Percentiles rank a stretch among this genome's conserved stretches.
Conservation (phyloP, 2,797 vertebrate genomes). For the Lophius americanus region DNA sequence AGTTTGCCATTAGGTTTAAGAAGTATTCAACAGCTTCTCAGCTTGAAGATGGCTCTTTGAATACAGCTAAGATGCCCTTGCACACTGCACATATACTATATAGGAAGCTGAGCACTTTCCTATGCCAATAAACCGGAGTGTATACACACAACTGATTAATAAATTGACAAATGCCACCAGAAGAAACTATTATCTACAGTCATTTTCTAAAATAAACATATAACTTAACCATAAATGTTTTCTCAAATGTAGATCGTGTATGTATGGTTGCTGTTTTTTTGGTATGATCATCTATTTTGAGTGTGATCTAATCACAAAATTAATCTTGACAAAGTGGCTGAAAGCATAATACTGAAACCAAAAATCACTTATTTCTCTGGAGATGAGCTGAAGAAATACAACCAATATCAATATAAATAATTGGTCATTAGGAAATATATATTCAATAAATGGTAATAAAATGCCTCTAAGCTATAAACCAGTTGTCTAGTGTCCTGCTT, state of each 20-base stretch:
- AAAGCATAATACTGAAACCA: background rate
- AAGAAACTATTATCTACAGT: too few relatives aligned
- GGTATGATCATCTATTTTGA: background rate
- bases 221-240: background rate
- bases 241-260: background rate
- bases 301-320: background rate
- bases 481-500: background rate
- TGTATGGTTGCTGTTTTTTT: background rate
- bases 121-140: background rate
- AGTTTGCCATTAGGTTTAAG: constrained; percentile 44
- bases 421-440: background rate
- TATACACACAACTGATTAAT: background rate
- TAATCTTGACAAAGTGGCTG: background rate
- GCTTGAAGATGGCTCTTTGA: constrained; percentile 39
- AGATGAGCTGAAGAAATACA: background rate
- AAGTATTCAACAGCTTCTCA: constrained; percentile 58
- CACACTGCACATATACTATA: constrained; percentile 6
- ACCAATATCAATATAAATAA: background rate
- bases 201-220: background rate
- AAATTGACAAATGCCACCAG: background rate
- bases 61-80: constrained; percentile 43
- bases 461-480: background rate
- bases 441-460: background rate
- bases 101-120: constrained; percentile 1
- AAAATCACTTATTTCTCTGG: background rate